Conservation (phyloP, 2,888 invertebrate genomes). For the Lepidochrysops patricia region DNA sequence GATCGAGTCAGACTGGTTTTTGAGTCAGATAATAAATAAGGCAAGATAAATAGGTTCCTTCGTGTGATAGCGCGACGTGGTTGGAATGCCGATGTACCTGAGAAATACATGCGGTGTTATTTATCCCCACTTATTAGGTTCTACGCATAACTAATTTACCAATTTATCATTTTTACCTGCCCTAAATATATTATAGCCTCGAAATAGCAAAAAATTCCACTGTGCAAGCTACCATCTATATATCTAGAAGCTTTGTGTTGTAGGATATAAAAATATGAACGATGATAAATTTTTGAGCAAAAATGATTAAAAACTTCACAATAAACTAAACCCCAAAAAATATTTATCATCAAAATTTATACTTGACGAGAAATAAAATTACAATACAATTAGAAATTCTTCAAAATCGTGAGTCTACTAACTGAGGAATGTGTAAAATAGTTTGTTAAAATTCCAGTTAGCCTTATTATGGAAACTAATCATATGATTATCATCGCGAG, state of each 20-base stretch:
- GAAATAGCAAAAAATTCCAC: no score
- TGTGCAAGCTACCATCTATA: no score
- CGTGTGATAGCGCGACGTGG: slow-evolving; percentile 64
- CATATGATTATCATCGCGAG: slow-evolving; percentile 13
- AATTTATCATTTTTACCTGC: background rate
- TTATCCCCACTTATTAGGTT: background rate
- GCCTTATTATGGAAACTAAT: slow-evolving; percentile 20
- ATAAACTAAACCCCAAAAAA: no score
- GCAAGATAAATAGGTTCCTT: slow-evolving; percentile 70
- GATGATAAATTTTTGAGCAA: no score
- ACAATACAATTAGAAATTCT: background rate
- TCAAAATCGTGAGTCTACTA: background rate
- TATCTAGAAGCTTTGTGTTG: no score
- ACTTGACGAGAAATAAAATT: background rate
- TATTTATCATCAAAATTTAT: background rate
- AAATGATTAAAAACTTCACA: no score
- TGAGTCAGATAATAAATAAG: slow-evolving; percentile 69
- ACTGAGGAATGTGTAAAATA: background rate
- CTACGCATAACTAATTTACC: background rate
- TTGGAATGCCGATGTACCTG: slow-evolving; percentile 29
- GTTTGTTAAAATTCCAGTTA: slow-evolving; percentile 22
- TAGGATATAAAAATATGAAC: no score
- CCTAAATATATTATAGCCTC: no score
- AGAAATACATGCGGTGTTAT: background rate
- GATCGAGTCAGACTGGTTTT: slow-evolving; percentile 52